Percentiles rank a stretch among this genome's conserved stretches.
Evolutionary conservation across 2,113 vertebrate genomes (phyloP).

Genomic region (Brachypodius melanocephalos): DNA sequence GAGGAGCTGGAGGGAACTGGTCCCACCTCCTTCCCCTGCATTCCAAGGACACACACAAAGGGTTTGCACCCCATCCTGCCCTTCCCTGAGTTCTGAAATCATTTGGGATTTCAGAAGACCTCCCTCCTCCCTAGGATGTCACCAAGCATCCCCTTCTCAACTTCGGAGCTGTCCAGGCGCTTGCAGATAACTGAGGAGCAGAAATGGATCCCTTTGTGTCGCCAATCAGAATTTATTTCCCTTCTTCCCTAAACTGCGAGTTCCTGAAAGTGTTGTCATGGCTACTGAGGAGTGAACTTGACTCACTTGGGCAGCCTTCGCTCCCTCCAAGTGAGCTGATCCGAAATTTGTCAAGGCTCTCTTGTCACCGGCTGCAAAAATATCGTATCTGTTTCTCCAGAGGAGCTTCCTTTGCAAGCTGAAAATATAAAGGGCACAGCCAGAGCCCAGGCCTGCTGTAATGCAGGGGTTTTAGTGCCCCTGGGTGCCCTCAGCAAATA

Average conservation of each 20-base stretch:
- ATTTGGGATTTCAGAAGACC: not conserved
- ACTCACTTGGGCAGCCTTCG: conserved; percentile 46
- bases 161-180: not conserved
- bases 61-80: not conserved
- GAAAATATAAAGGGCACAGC: not conserved
- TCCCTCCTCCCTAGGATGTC: not conserved
- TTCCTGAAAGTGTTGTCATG: conserved; percentile 62
- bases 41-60: not conserved
- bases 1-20: not conserved
- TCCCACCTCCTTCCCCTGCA: not conserved
- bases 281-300: conserved; percentile 60
- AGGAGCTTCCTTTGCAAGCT: not conserved
- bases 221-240: not conserved
- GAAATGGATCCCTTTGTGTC: not conserved
- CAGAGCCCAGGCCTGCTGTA: not conserved
- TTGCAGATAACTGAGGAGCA: not conserved
- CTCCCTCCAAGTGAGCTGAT: conserved; percentile 19
- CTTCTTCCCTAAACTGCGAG: not conserved
- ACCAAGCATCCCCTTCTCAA: not conserved
- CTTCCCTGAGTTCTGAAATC: not conserved
- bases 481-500: not conserved
- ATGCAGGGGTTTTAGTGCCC: not conserved
- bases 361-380: not conserved
- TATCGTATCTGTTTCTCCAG: not conserved
- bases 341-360: conserved; percentile 26